Conservation (phyloP, 2,888 invertebrate genomes). For the Netelia fuscicornis region DNA sequence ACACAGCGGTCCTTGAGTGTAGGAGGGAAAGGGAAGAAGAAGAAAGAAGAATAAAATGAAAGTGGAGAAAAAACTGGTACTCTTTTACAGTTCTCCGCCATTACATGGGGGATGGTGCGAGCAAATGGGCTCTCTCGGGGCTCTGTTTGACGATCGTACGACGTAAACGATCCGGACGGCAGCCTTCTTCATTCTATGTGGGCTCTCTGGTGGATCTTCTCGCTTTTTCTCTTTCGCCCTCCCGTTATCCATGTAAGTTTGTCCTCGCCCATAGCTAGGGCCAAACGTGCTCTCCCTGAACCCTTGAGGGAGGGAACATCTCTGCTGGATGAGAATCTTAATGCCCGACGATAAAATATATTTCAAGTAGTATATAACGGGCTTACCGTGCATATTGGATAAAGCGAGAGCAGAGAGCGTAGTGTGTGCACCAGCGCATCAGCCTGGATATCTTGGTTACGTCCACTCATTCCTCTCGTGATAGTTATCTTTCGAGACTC, state of each 20-base stretch:
- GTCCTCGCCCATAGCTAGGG: conserved; percentile 44
- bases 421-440: conserved; percentile 45
- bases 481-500: conserved; percentile 37
- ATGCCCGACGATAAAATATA: conserved; percentile 71
- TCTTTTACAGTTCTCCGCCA: conserved; percentile 72
- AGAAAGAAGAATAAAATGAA: conserved; percentile 53
- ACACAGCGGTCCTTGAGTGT: conserved; percentile 13
- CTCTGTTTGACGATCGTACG: conserved; percentile 70
- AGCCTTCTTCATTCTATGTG: conserved; percentile 53
- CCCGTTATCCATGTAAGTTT: conserved; percentile 17
- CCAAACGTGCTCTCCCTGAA: conserved; percentile 37
- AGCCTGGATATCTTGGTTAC: conserved; percentile 41
- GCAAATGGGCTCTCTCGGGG: conserved; percentile 68
- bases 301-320: conserved; percentile 42
- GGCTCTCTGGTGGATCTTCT: conserved; percentile 41
- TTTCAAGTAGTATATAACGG: conserved; percentile 64
- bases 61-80: conserved; percentile 62
- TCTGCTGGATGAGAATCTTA: conserved; percentile 71
- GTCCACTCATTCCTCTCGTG: conserved; percentile 44
- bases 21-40: conserved; percentile 3
- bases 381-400: conserved; percentile 18
- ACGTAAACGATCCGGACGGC: conserved; percentile 67
- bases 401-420: conserved; percentile 21
- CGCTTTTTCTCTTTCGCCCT: neutral
- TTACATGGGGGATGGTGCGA: conserved; percentile 65